Evolutionary conservation across 2,113 vertebrate species (phyloP), one percentile per base, ranked within the genome.

Genomic region (Bubo blakistoni): DNA sequence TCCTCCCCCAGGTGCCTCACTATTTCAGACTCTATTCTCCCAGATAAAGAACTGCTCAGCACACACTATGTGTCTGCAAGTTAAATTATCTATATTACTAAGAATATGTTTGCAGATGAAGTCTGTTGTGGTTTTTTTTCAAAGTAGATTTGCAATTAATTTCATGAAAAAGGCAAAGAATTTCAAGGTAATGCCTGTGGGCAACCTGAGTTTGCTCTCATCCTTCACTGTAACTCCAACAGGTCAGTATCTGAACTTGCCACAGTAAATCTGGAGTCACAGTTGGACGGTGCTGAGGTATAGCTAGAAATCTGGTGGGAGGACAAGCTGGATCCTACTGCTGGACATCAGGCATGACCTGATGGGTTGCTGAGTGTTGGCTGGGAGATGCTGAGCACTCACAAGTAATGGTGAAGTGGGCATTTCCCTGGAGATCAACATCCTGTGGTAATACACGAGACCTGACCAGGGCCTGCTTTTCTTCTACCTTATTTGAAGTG

Each of bases 201-300:
- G 13, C 26, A 70, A 38, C 40, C 19, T 51, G 71, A 65, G 40
- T 58, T 93, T 81, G 29, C 51, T 77, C 51, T 83, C 32, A 54
- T 36, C 54, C 67, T 65, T 90, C 20, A 6, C 20, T 30, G 36
- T 57, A 71, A 62, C 12, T 61, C 49, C 22, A 74, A 17, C 16
- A 66, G 59, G 32, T 73, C 73, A 80, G 51, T 30, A 51, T 40
- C 46, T 71, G 77, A 77, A 29, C 11, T 34, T 36, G 30, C 6
- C 77, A 74, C 27, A 47, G 27, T 77, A 77, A 73, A 92, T 47
- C 36, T 71, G 40, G 73, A 91, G 47, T 34, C 55, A 71, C 29
- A 77, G 51, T 0, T 1, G n/a, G 38, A 22, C 0, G 1, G 16
- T 69, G 16, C 51, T 70, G 51, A 72, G 26, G 30, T 58, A 63